Evolutionary conservation across 2,888 invertebrate species (phyloP), one percentile per base, ranked within the genome.

Genomic region (Chironomus riparius): DNA sequence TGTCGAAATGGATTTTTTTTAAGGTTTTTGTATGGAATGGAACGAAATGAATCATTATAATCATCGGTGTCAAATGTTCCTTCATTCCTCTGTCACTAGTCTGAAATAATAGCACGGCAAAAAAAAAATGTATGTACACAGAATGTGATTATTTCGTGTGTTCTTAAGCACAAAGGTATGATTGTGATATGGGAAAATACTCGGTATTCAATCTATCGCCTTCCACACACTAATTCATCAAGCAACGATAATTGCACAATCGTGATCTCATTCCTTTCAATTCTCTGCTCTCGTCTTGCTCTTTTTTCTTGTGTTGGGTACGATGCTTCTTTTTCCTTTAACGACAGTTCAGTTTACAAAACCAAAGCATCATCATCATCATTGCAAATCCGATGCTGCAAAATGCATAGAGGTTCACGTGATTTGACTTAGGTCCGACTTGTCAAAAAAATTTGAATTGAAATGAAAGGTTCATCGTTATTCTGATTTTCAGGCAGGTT

Each of bases 241-340:
- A 73, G 38, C 38, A 28, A 62, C 15, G 62, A 73, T 73, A 73
- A 73, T 73, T 73, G 72, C 72, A 62, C 28, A 73, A 73, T 73
- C 72, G 72, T 73, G 72, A 73, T 73, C 28, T 28, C 12, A 48
- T 62, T 73, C n/a, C 18, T 10, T 38, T 38, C 38, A 38, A 38
- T 38, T 38, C 38, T 38, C 38, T 38, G 7, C 56, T 56, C 24
- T 71, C 24, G 48, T 56, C 71, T 71, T 70, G 47, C 56, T 15
- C 56, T 15, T 18, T 56, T 56, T 56, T 56, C 10, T 13, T 65
- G 13, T 22, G 38, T 38, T 38, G 38, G 10, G 10, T 38, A 38
- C 38, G 38, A 38, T 38, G 22, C 24, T 10, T 65, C 21, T 18
- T 24, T 15, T n/a, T 18, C 24, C 21, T 12, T 65, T 21, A 24